Conservation (phyloP, 1,140 invertebrate species). For the Odontomachus brunneus region DNA sequence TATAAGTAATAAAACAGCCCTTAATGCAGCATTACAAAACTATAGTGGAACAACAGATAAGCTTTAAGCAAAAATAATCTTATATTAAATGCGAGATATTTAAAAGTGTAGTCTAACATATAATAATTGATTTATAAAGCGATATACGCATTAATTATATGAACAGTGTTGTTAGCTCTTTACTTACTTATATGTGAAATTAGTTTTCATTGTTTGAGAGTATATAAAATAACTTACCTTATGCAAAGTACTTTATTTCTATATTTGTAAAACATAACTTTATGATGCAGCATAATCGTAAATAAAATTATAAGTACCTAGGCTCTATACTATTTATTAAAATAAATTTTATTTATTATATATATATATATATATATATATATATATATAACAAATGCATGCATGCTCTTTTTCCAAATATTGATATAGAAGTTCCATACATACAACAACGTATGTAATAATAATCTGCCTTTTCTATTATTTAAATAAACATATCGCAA, state of each 20-base stretch:
- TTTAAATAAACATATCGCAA: too few relatives aligned
- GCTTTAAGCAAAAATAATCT: too few relatives aligned
- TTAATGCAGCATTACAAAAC: not conserved
- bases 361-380: too few relatives aligned
- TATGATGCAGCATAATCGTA: not conserved
- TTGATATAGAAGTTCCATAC: too few relatives aligned
- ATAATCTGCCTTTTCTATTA: too few relatives aligned
- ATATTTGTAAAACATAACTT: not conserved
- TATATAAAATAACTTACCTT: too few relatives aligned
- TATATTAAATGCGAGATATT: not conserved
- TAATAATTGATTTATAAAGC: not conserved
- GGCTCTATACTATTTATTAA: conserved; percentile 56
- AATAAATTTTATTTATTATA: conserved; percentile 1
- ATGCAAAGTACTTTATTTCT: not conserved
- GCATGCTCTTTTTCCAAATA: too few relatives aligned
- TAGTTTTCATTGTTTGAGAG: too few relatives aligned
- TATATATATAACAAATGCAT: too few relatives aligned
- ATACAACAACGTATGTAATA: too few relatives aligned
- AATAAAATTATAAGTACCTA: not conserved
- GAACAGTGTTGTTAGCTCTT: not conserved
- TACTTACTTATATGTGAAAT: too few relatives aligned
- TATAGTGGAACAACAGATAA: conserved; percentile 3
- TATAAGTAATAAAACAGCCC: not conserved
- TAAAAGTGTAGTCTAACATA: not conserved
- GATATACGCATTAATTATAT: not conserved